Percentiles rank a stretch among this genome's conserved stretches.
These are phyloP conservation scores for Sebastes taczanowskii DNA, from an alignment of 2,797 vertebrate genomes.

Conservation along the genomic window DNA sequence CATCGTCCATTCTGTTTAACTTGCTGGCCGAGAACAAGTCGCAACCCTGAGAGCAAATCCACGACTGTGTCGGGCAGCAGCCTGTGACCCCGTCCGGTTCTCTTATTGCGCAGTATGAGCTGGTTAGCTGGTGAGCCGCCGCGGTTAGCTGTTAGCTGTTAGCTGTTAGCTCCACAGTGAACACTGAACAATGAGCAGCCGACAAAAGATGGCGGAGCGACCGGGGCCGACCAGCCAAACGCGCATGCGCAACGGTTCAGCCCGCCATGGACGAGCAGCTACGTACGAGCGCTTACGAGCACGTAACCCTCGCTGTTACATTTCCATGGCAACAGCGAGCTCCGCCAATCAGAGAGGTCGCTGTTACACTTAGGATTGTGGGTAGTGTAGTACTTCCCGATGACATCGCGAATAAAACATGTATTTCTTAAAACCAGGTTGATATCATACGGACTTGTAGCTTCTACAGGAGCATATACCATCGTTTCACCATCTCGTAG, in stretches of 20 bases:
- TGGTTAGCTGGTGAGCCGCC: conserved; percentile 29
- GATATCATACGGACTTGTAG: too few relatives aligned
- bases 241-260: conserved; percentile 64
- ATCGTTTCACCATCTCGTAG: too few relatives aligned
- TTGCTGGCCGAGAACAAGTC: conserved; percentile 75
- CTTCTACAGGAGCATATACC: too few relatives aligned
- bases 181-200: conserved; percentile 82
- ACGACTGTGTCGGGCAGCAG: conserved; percentile 67
- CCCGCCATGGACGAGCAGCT: not conserved
- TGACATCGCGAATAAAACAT: too few relatives aligned
- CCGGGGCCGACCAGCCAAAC: conserved; percentile 55
- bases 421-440: too few relatives aligned
- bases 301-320: not conserved
- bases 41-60: conserved; percentile 76
- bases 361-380: too few relatives aligned
- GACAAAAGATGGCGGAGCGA: conserved; percentile 80
- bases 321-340: not conserved
- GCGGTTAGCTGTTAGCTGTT: conserved; percentile 31
- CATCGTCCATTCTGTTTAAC: conserved; percentile 80
- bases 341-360: not conserved
- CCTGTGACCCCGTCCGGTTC: conserved; percentile 48
- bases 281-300: not conserved
- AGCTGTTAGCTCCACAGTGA: conserved; percentile 70
- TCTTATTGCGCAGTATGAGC: conserved; percentile 54
- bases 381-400: too few relatives aligned